Evolutionary conservation across 2,888 invertebrate species (phyloP).

Genomic region (Melinaea marsaeus): DNA sequence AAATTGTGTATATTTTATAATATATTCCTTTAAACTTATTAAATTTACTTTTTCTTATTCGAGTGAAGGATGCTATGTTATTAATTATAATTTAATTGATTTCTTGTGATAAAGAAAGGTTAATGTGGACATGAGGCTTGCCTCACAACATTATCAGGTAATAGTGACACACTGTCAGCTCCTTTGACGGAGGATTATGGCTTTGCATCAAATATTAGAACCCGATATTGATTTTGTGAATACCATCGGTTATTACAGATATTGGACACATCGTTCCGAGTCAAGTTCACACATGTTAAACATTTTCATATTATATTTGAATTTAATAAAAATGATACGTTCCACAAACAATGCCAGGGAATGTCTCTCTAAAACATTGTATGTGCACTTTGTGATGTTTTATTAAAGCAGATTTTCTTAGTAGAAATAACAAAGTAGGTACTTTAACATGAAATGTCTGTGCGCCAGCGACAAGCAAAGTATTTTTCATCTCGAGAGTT

Average conservation of each 20-base stretch:
- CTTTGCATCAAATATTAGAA: constrained; percentile 40
- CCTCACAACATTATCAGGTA: constrained; percentile 41
- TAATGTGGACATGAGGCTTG: constrained; percentile 6
- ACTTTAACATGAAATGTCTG: constrained; percentile 32
- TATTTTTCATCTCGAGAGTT: constrained; percentile 34
- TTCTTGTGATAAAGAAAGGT: too few species aligned
- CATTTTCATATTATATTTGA: too few species aligned
- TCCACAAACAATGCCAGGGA: constrained; percentile 1
- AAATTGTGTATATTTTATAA: not conserved
- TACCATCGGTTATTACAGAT: constrained; percentile 6
- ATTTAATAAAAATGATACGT: too few species aligned
- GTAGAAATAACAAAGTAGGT: constrained; percentile 34
- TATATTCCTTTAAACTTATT: too few species aligned
- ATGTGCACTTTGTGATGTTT: constrained; percentile 16
- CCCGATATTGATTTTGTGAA: constrained; percentile 44
- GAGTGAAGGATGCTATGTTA: too few species aligned
- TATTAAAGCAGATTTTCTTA: constrained; percentile 33
- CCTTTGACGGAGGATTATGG: constrained; percentile 46
- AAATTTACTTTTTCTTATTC: too few species aligned
- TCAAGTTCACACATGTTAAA: too few species aligned
- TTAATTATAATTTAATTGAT: too few species aligned
- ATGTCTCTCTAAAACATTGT: not conserved
- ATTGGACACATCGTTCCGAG: too few species aligned
- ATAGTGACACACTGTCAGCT: constrained; percentile 26
- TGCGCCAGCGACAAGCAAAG: constrained; percentile 27